Evolutionary conservation across 2,797 vertebrate genomes (phyloP), one percentile per base, ranked within the genome.

Genomic region (Melanogrammus aeglefinus): DNA sequence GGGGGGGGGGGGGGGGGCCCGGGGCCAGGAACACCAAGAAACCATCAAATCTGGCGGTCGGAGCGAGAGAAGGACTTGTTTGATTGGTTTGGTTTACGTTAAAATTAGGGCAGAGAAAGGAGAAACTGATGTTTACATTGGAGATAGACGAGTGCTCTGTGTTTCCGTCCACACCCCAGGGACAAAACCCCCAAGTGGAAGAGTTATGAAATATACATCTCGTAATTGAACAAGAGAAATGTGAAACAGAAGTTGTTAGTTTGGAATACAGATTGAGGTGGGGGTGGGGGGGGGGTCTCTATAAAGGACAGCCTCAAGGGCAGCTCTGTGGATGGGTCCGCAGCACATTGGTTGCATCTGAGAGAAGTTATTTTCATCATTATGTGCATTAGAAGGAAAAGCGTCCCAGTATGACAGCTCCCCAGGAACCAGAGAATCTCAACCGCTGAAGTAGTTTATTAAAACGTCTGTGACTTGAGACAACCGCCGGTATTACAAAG

Each of bases 21-120:
- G 76, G 75, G 89, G 91, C 88, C 79, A 91, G 91, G 90, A 93
- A 93, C 91, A 92, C 91, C 88, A 91, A 92, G 90, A 91, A 94
- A 92, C 91, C 91, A 92, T 92, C 92, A 92, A 92, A 91, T 92
- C 86, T 83, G 89, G 91, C 90, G 92, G 89, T 92, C 91, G 90
- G 84, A 89, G 87, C 6, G 5, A 27, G 66, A 88, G 91, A 80
- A 73, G 84, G 82, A 81, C 81, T 85, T 83, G 88, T 63, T n/a
- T n/a, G 80, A 86, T 88, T 81, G 88, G 84, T 91, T 91, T 90
- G 90, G 92, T 93, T 94, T 94, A 93, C 89, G 87, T 89, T 93
- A 86, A 91, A 91, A 91, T 91, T 90, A 92, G 90, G 89, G 88
- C 87, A 84, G 85, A 91, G 91, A 90, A 93, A 93, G 92, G 83